Conservation (phyloP, 2,888 invertebrate species). For the Abrostola triplasia region DNA sequence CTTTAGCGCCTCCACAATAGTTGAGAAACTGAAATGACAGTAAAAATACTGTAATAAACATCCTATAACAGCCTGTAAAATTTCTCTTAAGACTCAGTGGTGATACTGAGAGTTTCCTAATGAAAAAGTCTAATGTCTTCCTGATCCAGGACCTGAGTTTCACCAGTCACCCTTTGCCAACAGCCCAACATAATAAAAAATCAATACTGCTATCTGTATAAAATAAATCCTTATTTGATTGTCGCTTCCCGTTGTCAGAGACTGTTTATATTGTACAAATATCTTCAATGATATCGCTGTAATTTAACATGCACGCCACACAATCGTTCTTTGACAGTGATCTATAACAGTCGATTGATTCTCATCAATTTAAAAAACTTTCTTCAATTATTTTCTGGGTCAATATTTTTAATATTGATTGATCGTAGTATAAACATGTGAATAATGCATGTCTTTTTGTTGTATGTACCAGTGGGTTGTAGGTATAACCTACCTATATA, state of each 20-base stretch:
- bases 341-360: constrained; percentile 22
- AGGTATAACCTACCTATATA: too few species aligned
- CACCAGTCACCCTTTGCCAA: too few species aligned
- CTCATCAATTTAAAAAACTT: constrained; percentile 22
- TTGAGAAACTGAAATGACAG: constrained; percentile 33
- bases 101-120: too few species aligned
- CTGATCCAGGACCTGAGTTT: too few species aligned
- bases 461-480: not conserved
- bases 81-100: not conserved
- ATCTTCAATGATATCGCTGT: constrained; percentile 2
- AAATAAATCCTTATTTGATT: too few species aligned
- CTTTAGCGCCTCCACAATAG: constrained; percentile 28
- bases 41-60: constrained; percentile 13
- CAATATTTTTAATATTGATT: constrained; percentile 15
- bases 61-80: not conserved
- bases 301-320: not conserved
- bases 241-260: too few species aligned
- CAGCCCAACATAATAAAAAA: not conserved
- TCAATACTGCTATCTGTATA: not conserved
- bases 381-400: constrained; percentile 25
- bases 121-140: too few species aligned
- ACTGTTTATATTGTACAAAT: not conserved
- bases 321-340: not conserved
- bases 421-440: too few species aligned
- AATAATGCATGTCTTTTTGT: too few species aligned